Conservation (phyloP, 2,888 invertebrate species). For the Ectemnius cavifrons region DNA sequence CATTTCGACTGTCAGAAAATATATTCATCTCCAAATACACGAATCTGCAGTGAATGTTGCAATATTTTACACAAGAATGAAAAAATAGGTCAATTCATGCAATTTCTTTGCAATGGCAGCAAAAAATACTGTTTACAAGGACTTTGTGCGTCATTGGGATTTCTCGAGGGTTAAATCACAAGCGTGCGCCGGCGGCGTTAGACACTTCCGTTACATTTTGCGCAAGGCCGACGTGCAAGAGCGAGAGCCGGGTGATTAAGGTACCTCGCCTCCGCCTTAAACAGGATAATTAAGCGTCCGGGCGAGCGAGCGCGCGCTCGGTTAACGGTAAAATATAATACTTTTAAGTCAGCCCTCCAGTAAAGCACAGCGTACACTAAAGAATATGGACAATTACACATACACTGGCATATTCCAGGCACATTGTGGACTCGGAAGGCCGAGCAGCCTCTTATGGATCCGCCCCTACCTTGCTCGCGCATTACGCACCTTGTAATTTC, state of each 20-base stretch:
- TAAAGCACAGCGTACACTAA: slow-evolving; percentile 24
- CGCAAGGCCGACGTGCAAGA: not conserved
- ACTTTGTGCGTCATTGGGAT: no score
- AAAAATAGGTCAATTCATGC: no score
- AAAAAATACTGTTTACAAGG: no score
- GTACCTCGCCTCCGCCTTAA: slow-evolving; percentile 51
- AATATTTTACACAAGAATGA: no score
- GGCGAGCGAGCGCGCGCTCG: not conserved
- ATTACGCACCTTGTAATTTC: slow-evolving; percentile 70
- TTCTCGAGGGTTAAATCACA: no score
- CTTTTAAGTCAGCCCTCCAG: slow-evolving; percentile 38
- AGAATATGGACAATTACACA: no score
- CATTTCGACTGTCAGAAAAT: no score
- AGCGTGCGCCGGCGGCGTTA: no score
- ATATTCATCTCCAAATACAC: no score
- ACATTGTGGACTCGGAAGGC: slow-evolving; percentile 37
- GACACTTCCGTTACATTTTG: slow-evolving; percentile 41
- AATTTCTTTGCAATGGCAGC: no score
- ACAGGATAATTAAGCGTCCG: slow-evolving; percentile 61
- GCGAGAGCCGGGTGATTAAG: not conserved
- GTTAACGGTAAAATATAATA: slow-evolving; percentile 59
- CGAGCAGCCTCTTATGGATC: slow-evolving; percentile 21
- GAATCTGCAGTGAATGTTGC: no score
- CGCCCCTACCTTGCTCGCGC: slow-evolving; percentile 58
- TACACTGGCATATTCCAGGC: slow-evolving; percentile 4